These are phyloP conservation scores for Lerista edwardsae DNA, from an alignment of 2,797 vertebrate species.

Conservation along the genomic window DNA sequence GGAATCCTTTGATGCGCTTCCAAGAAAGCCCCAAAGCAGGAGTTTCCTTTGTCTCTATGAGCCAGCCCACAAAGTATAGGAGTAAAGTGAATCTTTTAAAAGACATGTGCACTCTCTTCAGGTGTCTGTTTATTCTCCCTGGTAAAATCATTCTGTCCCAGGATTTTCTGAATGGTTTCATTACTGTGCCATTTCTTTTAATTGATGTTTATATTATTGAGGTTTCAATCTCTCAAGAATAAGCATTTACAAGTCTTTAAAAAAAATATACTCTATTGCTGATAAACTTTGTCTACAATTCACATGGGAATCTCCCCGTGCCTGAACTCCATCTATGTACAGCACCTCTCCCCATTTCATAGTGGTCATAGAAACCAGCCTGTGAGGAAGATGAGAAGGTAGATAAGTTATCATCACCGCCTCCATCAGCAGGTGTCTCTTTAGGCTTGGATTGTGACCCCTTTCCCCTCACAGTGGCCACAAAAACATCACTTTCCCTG, in stretches of 20 bases:
- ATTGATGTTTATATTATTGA: neutral
- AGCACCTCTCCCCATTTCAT: too few species aligned
- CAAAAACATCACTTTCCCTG: too few species aligned
- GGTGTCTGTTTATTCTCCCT: neutral
- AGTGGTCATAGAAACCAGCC: too few species aligned
- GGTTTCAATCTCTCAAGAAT: neutral
- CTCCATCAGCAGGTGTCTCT: too few species aligned
- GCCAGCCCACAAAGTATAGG: too few species aligned
- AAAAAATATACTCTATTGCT: neutral
- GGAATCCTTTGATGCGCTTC: neutral
- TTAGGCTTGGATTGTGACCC: too few species aligned
- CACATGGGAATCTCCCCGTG: neutral
- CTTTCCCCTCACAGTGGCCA: too few species aligned
- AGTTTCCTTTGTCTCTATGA: too few species aligned
- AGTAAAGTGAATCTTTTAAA: neutral
- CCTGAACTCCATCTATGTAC: neutral
- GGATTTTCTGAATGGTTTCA: neutral
- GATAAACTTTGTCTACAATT: neutral
- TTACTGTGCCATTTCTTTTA: constrained; percentile 4
- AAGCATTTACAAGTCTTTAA: neutral
- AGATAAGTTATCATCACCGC: too few species aligned
- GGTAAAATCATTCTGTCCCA: neutral
- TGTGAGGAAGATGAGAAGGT: too few species aligned
- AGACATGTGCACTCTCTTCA: neutral
- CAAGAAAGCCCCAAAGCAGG: neutral